Base-by-base conservation (phyloP, 2,797 vertebrate genomes). In the Balearica regulorum region DNA sequence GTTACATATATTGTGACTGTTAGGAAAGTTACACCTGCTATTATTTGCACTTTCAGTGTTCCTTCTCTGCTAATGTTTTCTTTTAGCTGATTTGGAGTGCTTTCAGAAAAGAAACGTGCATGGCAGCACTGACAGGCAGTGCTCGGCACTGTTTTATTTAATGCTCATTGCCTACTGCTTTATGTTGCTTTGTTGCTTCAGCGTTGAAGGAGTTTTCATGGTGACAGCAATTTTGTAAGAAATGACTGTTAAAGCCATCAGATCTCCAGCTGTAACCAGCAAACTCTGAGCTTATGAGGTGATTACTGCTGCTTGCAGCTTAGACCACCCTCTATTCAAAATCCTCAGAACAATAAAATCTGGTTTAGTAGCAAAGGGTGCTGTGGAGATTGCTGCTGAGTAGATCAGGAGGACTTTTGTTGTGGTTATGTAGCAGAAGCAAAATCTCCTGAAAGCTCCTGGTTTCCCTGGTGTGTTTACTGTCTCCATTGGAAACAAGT, bases 401-500 rank as follows among this genome's bases (percentile, higher is more conserved):
- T 57, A 22, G 62, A 17, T 20, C 64, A 60, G 79, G 68, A 68
- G 58, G 69, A 72, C 39, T 93, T 96, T 44, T 95, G 85, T 75
- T 95, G 60, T 93, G 54, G 54, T 93, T 93, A 33, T 86, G 75
- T 51, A 89, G 87, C 79, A 95, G 83, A 91, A 94, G 91, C 83
- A 91, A 94, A 96, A 89, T 55, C 78, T 86, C 61, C 58, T 69
- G 46, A 90, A 95, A 89, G 49, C 68, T 94, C 64, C 83, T 88
- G 44, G 39, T 89, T 92, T 86, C 83, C 76, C 49, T 76, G 16
- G 43, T 77, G 33, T 97, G 95, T 97, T 98, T 97, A 94, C 96
- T 71, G 95, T 97, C 83, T 95, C 96, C 92, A 60, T 54, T 97
- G 95, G 97, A 96, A 96, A 97, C 70, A 29, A 86, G 26, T 72